Evolutionary conservation across 2,797 vertebrate species (phyloP), one percentile per base, ranked within the genome.

Genomic region (Huso huso): DNA sequence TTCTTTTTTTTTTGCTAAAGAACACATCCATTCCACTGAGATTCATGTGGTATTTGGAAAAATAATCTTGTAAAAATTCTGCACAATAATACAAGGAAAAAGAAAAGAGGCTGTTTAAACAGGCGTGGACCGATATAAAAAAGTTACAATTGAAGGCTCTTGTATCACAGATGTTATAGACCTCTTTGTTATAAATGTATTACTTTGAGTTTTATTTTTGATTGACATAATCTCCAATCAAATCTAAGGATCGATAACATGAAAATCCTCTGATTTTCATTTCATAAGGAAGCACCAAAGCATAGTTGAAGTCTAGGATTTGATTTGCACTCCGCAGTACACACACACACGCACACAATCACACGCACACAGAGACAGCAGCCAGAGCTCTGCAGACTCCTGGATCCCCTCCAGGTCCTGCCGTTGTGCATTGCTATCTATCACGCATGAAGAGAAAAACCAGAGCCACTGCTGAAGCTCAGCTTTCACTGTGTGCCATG

Each of bases 401-500:
- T 88, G 86, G 87, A 83, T 63, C 65, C 65, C 76, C 79, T 88
- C 87, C 85, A 83, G 74, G 83, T 83, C 81, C 82, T 84, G 83
- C 83, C 83, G 83, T 76, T 75, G 78, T 81, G 84, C 73, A 18
- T 84, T 83, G 84, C 86, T 89, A 85, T 84, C 78, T 85, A 86
- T 88, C 67, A 64, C 61, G n/a, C 18, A 11, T 49, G 53, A 48
- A 12, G 86, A 88, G 83, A 84, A 88, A 89, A 86, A 86, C 74
- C 82, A 88, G 87, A 77, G 84, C 86, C 88, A 86, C 82, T 81
- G 81, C 76, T 80, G 81, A 60, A 70, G 81, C 82, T 87, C 81
- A 82, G 77, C 84, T 88, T 86, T 87, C 84, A 71, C 80, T 79
- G 81, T 86, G 78, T 68, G 85, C 81, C 83, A 82, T 85, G 85